Conservation (phyloP, 2,797 vertebrate genomes). For the Eurystomus glaucurus region DNA sequence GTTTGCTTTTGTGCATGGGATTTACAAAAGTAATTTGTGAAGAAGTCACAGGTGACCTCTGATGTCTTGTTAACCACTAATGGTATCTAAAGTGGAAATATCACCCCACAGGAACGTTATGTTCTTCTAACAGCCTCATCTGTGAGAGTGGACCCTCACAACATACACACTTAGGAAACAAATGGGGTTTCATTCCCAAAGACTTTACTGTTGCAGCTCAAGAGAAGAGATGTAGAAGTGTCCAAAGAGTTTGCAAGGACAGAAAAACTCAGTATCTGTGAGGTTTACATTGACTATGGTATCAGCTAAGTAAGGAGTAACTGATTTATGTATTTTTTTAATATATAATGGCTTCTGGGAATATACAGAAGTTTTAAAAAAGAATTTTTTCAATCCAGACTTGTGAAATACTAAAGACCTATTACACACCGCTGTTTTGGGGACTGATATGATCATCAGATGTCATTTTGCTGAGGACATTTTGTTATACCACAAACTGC, state of each 20-base stretch:
- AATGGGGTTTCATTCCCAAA: neutral
- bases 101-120: fast-evolving
- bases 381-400: neutral
- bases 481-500: neutral
- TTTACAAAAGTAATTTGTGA: neutral
- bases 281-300: neutral
- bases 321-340: neutral
- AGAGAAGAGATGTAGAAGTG: neutral
- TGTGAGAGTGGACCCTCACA: neutral
- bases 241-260: neutral
- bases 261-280: neutral
- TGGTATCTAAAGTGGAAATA: neutral
- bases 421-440: neutral
- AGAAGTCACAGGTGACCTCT: neutral
- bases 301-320: neutral
- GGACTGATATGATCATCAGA: neutral
- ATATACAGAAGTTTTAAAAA: neutral
- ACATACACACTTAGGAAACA: neutral
- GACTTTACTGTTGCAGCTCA: neutral
- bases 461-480: fast-evolving
- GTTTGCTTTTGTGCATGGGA: neutral
- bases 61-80: neutral
- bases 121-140: neutral
- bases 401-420: neutral
- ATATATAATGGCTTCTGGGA: neutral